Evolutionary conservation across 2,797 vertebrate genomes (phyloP), one percentile per base, ranked within the genome.

Genomic region (Octomys mimax): DNA sequence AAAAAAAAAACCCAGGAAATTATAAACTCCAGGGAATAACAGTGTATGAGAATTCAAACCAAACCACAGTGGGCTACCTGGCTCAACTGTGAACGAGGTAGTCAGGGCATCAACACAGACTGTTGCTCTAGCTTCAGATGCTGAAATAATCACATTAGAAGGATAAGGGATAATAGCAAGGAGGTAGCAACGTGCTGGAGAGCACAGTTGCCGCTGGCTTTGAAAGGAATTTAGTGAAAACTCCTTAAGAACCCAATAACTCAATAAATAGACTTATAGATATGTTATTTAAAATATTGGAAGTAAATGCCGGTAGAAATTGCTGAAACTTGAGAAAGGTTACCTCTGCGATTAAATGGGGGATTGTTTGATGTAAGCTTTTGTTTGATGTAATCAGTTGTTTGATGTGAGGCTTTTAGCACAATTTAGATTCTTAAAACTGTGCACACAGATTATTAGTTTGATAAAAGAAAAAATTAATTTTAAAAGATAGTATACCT

Each of bases 21-120:
- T 84, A 89, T 83, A 93, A 95, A 91, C 71, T 62, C 83, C 2
- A 52, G 54, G 54, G 89, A 95, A 96, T 33, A 92, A 80, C 33
- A 62, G 59, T 62, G 26, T 64, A 24, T 0, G 10, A 70, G 78
- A 91, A 92, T 91, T 52, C 36, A 88, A 77, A n/a, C 33, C 16
- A 46, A 94, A 61, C 85, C 8, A 24, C 28, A 62, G 70, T 57
- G 49, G 91, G 73, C 6, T 42, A n/a, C 64, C 46, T 61, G 87
- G 71, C 39, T 95, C 39, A 70, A n/a, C 33, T 28, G n/a, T 64
- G 91, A 94, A 36, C 36, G 52, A 19, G 36, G n/a, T 33, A 46
- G 64, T 82, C 54, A 42, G 8, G 42, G 16, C 33, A 19, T 84
- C 84, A 95, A 86, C 24, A 81, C 61, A 88, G 81, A 75, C 81